Evolutionary conservation across 1,140 invertebrate species (phyloP).

Genomic region (Drosophila pectinifera): DNA sequence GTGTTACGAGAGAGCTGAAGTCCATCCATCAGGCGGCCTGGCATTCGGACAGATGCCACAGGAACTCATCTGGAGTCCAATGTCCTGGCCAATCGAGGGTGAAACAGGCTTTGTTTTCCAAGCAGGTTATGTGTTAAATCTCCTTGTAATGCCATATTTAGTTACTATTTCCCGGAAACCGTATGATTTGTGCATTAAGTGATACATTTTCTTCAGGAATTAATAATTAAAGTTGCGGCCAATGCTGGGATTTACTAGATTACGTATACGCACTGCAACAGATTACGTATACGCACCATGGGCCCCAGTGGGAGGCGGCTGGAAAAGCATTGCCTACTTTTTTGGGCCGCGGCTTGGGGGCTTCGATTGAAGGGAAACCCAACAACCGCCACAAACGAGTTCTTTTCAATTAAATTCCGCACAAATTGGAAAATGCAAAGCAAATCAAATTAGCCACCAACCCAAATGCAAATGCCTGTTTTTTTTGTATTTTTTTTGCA

Average conservation of each 20-base stretch:
- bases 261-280: too few relatives aligned
- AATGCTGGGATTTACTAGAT: too few relatives aligned
- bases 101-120: background rate
- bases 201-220: background rate
- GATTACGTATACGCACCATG: background rate
- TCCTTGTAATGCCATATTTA: too few relatives aligned
- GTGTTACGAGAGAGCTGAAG: constrained; percentile 20
- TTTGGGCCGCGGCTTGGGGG: background rate
- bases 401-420: constrained; percentile 62
- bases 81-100: background rate
- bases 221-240: too few relatives aligned
- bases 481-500: constrained; percentile 18
- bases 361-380: constrained; percentile 17
- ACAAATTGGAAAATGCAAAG: constrained; percentile 70
- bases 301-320: too few relatives aligned
- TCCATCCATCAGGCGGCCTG: constrained; percentile 18
- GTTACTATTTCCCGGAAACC: background rate
- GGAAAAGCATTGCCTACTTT: constrained; percentile 5
- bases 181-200: too few relatives aligned
- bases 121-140: background rate
- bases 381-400: constrained; percentile 10
- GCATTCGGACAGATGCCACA: constrained; percentile 5
- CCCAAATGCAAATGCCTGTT: constrained; percentile 38
- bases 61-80: background rate
- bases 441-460: constrained; percentile 74